Percentiles rank a stretch among this genome's conserved stretches.
phyloP scores from a whole-genome alignment of 2,113 vertebrate genomes.

The Talpa occidentalis region DNA sequence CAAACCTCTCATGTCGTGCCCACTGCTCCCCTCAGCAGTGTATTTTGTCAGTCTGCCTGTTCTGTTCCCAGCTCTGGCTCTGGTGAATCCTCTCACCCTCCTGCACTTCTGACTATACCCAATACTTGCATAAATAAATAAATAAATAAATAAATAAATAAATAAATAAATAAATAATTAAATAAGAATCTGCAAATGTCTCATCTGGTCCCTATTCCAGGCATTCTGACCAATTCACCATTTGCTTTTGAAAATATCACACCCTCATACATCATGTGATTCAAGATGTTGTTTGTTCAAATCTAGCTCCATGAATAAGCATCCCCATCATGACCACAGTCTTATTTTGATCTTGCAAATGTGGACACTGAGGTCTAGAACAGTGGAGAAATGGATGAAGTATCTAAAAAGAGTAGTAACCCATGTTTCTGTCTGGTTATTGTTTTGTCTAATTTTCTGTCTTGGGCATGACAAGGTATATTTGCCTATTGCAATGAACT shows the following conservation, averaged over 20 bases:
- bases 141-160: no score
- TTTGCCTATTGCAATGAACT: background rate
- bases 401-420: background rate
- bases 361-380: background rate
- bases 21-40: no score
- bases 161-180: no score
- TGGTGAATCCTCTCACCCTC: no score
- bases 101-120: no score
- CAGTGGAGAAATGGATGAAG: background rate
- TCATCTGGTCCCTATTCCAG: background rate
- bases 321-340: no score
- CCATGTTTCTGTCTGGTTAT: background rate
- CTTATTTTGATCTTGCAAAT: background rate
- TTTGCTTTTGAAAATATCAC: background rate
- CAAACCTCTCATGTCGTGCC: no score
- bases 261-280: background rate
- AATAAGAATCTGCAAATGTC: background rate
- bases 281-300: background rate
- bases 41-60: no score
- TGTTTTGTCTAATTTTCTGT: background rate
- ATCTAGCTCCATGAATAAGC: background rate
- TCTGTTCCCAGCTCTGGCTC: no score
- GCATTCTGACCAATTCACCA: background rate
- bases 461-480: background rate
- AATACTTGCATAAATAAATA: no score